Evolutionary conservation across 2,888 invertebrate genomes (phyloP), one percentile per base, ranked within the genome.

Genomic region (Zygothrica quintamaculata): DNA sequence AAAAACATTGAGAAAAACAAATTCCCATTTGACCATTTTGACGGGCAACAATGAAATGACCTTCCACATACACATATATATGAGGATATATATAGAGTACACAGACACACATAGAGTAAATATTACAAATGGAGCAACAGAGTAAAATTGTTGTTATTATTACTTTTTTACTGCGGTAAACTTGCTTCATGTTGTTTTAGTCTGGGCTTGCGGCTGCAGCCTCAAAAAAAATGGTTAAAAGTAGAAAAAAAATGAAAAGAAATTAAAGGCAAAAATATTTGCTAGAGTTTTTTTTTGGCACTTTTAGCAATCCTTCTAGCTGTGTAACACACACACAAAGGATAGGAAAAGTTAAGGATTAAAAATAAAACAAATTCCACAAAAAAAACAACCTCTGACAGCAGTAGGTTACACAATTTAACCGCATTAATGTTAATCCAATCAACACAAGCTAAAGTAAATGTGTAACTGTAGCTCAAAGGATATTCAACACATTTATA

Each of bases 11-110:
- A 51, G 44, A 44, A 87, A 87, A 78, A 74, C 68, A 61, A 87
- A 81, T 81, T 81, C 87, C 82, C 85, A 81, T 74, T 71, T 82
- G 82, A 74, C 82, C 85, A 68, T 81, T 81, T 82, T 87, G 86
- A 74, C 75, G 65, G 64, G 67, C 81, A 84, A 81, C 75, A 81
- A 80, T 77, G 81, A 87, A 80, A 87, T 74, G 78, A 77, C 82
- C 82, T 59, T 65, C 46, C 52, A 55, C 46, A 55, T 34, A 58
- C 22, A 18, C 34, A 42, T 51, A 48, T 25, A 36, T 37, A 55
- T 47, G n/a, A n/a, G n/a, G n/a, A 64, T 33, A 47, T 18, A 39
- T 15, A 39, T 36, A 56, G 8, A 26, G 7, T 4, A 22, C 18
- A 31, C 31, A 9, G 9, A n/a, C 36, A 55, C 33, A 47, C 39